Evolutionary conservation across 37 sponge, comb jelly and placozoan genomes (phyloP).

Genomic region (Mnemiopsis leidyi): DNA sequence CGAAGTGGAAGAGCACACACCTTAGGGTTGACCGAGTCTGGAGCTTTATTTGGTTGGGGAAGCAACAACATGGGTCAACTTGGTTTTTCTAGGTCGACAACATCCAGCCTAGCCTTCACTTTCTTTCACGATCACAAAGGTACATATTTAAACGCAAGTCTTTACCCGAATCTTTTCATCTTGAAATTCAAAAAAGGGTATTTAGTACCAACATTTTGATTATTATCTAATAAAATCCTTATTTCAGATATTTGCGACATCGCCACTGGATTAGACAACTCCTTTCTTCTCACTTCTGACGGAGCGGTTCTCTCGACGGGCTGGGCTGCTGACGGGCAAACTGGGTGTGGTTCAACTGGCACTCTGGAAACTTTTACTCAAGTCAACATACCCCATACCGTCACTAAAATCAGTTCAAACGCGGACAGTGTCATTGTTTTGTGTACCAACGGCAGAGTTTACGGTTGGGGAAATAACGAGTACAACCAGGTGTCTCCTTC

Average conservation of each 20-base stretch:
- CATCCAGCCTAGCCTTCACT: background rate
- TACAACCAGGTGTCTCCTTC: slow-evolving; percentile 50
- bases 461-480: slow-evolving; percentile 61
- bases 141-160: no score
- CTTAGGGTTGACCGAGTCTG: slow-evolving; percentile 27
- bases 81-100: background rate
- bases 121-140: background rate
- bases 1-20: slow-evolving; percentile 36
- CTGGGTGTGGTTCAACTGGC: background rate
- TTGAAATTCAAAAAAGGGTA: no score
- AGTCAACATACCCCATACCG: slow-evolving; percentile 9
- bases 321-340: slow-evolving; percentile 61
- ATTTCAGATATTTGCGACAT: background rate
- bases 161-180: no score
- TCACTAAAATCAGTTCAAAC: background rate
- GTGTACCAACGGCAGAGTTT: slow-evolving; percentile 6
- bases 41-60: slow-evolving; percentile 19
- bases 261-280: slow-evolving; percentile 52
- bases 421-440: slow-evolving; percentile 18
- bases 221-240: no score
- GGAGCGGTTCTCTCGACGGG: slow-evolving; percentile 2
- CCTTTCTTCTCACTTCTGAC: background rate
- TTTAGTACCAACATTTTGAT: no score
- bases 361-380: background rate
- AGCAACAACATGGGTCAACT: slow-evolving; percentile 36